Conservation (phyloP, 2,797 vertebrate species). For the Molossus alvarezi region DNA sequence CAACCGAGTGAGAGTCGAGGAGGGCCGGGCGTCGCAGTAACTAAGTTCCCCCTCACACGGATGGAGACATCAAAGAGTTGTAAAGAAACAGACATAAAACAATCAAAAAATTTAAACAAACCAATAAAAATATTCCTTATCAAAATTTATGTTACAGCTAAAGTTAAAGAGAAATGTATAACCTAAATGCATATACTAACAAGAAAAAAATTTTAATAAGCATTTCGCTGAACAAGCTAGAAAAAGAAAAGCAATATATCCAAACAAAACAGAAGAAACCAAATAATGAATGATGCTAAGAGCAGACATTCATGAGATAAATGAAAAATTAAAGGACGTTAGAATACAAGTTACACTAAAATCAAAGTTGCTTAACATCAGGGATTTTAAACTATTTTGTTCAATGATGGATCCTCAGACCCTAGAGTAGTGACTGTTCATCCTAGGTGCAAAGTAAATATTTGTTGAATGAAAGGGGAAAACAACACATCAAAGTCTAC, state of each 20-base stretch:
- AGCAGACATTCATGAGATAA: neutral
- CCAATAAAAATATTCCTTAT: constrained; percentile 12
- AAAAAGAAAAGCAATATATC: neutral
- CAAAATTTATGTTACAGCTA: neutral
- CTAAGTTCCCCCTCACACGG: neutral
- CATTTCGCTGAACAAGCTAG: neutral
- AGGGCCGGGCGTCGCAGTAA: neutral
- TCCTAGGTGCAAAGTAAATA: neutral
- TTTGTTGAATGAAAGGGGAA: neutral
- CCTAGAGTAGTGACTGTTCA: neutral
- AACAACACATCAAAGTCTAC: neutral
- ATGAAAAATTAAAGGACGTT: neutral
- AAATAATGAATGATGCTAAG: neutral
- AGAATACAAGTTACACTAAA: neutral
- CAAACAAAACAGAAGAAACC: neutral
- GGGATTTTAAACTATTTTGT: neutral
- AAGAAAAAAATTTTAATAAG: neutral
- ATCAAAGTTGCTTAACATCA: neutral
- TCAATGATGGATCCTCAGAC: neutral
- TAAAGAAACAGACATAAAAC: neutral
- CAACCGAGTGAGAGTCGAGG: neutral
- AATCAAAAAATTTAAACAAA: neutral
- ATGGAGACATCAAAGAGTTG: neutral
- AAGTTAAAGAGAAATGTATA: constrained; percentile 10
- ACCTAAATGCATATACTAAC: neutral